Percentiles rank a stretch among this genome's conserved stretches.
phyloP scores from a whole-genome alignment of 2,888 invertebrate species.

The Asteroscopus sphinx region DNA sequence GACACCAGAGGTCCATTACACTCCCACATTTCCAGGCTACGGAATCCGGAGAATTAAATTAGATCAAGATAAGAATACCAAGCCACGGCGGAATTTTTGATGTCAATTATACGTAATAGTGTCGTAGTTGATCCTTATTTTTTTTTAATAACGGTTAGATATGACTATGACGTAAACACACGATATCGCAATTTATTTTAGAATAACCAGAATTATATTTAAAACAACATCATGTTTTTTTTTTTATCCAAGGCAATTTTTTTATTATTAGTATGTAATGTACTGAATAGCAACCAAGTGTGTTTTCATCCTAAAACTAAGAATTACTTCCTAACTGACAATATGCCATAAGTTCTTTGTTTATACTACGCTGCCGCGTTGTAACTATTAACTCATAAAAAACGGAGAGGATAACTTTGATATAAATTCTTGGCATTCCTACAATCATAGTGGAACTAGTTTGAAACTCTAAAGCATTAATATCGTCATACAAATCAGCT shows the following conservation, averaged over 20 bases:
- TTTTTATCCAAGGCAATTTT: too few relatives aligned
- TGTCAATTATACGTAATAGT: constrained; percentile 20
- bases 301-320: not conserved
- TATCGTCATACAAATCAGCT: constrained; percentile 40
- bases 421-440: constrained; percentile 10
- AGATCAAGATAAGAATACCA: constrained; percentile 35
- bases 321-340: constrained; percentile 3
- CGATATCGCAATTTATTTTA: not conserved
- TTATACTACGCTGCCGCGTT: not conserved
- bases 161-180: not conserved
- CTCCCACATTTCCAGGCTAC: constrained; percentile 25
- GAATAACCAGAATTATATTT: not conserved
- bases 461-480: constrained; percentile 6
- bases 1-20: constrained; percentile 27
- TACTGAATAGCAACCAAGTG: constrained; percentile 6
- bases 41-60: constrained; percentile 45
- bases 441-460: constrained; percentile 8
- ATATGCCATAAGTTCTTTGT: not conserved
- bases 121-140: constrained; percentile 12
- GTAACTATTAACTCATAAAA: constrained; percentile 2
- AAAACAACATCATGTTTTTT: too few relatives aligned
- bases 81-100: constrained; percentile 32
- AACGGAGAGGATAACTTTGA: not conserved
- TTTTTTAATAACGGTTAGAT: constrained; percentile 1
- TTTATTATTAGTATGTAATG: constrained; percentile 1